Evolutionary conservation across 2,113 vertebrate genomes (phyloP).

Genomic region (Chaetodon trifascialis): DNA sequence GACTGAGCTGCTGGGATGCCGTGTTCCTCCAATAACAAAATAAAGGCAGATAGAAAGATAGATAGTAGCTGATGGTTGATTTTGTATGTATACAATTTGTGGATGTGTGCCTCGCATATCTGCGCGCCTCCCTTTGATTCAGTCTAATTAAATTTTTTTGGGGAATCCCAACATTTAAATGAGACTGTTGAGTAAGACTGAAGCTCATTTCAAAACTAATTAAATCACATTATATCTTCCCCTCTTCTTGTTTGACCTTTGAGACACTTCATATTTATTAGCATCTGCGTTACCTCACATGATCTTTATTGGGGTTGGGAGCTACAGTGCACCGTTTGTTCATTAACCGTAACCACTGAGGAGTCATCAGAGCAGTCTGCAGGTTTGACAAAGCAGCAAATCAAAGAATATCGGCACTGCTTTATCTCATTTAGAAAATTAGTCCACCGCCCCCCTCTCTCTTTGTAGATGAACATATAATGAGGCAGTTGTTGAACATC

Average conservation of each 20-base stretch:
- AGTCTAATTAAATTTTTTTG: slow-evolving; percentile 4
- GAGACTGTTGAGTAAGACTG: slow-evolving; percentile 23
- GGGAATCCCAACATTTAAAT: slow-evolving; percentile 11
- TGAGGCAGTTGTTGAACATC: slow-evolving; percentile 55
- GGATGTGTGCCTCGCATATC: too few relatives aligned
- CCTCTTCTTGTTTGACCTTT: slow-evolving; percentile 43
- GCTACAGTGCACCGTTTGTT: slow-evolving; percentile 25
- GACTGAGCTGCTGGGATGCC: neutral
- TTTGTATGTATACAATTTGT: too few relatives aligned
- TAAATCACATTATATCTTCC: slow-evolving; percentile 34
- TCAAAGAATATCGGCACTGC: slow-evolving; percentile 51
- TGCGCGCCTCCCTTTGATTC: neutral
- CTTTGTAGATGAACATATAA: slow-evolving; percentile 55
- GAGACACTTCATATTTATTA: slow-evolving; percentile 56
- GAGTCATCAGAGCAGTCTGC: slow-evolving; percentile 27
- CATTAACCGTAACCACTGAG: slow-evolving; percentile 48
- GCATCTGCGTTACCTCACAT: neutral
- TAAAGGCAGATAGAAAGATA: neutral
- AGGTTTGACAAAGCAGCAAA: slow-evolving; percentile 54
- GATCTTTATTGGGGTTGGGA: slow-evolving; percentile 46
- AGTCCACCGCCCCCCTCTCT: slow-evolving; percentile 17
- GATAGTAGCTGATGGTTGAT: neutral
- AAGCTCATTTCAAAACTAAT: slow-evolving; percentile 31
- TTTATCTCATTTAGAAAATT: slow-evolving; percentile 55
- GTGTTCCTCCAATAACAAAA: slow-evolving; percentile 1